A percentile compares a stretch with the other conserved stretches of the same genome.
phyloP scores from a whole-genome alignment of 2,888 invertebrate species.

The Pristionchus arcanus region DNA sequence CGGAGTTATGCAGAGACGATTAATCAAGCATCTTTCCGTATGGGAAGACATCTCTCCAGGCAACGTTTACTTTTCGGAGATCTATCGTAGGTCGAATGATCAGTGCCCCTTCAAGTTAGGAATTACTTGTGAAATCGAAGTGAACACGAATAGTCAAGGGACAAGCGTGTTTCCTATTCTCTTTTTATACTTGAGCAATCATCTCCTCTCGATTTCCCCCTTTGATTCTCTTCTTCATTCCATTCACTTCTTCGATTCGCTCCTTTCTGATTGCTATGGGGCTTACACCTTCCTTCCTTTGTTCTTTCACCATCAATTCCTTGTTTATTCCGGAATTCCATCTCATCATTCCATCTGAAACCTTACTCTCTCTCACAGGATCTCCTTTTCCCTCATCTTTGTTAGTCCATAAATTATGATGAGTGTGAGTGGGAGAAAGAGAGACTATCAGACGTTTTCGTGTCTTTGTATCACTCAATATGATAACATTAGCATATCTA shows the following conservation, averaged over 20 bases:
- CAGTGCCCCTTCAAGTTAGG: background rate
- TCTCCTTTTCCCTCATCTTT: background rate
- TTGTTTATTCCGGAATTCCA: constrained; percentile 18
- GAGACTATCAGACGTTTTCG: background rate
- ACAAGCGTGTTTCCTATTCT: constrained; percentile 28
- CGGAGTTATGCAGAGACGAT: constrained; percentile 38
- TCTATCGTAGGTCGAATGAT: background rate
- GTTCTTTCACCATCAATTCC: background rate
- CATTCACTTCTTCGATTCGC: constrained; percentile 25
- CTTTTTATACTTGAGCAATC: constrained; percentile 37
- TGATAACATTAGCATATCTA: constrained; percentile 24
- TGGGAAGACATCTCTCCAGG: background rate
- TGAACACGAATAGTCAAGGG: background rate
- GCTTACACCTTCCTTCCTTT: constrained; percentile 8
- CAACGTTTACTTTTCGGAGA: constrained; percentile 28
- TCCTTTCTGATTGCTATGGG: constrained; percentile 17
- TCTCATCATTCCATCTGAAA: constrained; percentile 4
- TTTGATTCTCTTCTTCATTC: constrained; percentile 5
- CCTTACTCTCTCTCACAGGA: background rate
- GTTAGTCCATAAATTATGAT: constrained; percentile 32
- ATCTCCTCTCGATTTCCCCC: constrained; percentile 28
- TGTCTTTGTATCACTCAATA: background rate
- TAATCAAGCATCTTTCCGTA: constrained; percentile 44
- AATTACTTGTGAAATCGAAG: background rate
- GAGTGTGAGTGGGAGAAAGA: background rate